Conservation (phyloP, 1,140 invertebrate genomes). For the Listronotus oregonensis region DNA sequence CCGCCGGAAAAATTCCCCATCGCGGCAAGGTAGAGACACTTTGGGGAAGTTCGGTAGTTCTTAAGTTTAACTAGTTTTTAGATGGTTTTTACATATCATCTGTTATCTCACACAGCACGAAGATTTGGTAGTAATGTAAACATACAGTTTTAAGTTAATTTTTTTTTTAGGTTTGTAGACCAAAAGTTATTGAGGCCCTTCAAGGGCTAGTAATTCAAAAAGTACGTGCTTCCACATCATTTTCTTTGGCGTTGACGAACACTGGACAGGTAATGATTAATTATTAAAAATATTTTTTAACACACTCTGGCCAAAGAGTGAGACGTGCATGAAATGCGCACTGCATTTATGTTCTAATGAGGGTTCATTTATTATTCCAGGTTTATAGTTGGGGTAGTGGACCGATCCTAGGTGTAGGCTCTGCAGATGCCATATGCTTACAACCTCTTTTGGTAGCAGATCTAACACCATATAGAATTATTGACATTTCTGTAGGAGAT, state of each 20-base stretch:
- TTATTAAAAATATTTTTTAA: constrained; percentile 1
- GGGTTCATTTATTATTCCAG: constrained; percentile 56
- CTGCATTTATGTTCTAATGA: no score
- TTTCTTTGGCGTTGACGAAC: constrained; percentile 66
- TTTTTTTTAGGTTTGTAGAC: constrained; percentile 58
- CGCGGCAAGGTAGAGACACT: no score
- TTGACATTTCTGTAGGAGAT: constrained; percentile 63
- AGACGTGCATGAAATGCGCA: no score
- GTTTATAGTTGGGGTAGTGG: constrained; percentile 70
- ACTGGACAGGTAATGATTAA: constrained; percentile 58
- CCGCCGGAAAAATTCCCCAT: no score
- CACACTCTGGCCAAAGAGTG: no score
- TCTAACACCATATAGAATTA: constrained; percentile 51
- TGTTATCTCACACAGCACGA: no score
- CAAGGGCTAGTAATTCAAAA: constrained; percentile 65
- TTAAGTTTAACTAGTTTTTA: no score
- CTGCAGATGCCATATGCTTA: constrained; percentile 62
- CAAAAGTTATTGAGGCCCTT: constrained; percentile 68
- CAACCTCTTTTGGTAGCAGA: constrained; percentile 59
- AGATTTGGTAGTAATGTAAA: no score
- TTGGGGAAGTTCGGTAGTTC: no score
- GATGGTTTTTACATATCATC: no score
- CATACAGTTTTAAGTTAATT: neutral
- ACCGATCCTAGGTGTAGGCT: constrained; percentile 63
- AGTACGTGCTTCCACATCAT: constrained; percentile 65